Percentiles rank a stretch among this genome's conserved stretches.
These are phyloP conservation scores for Porites cylindrica DNA, from an alignment of 92 coral and sea anemone species.

Conservation along the genomic window DNA sequence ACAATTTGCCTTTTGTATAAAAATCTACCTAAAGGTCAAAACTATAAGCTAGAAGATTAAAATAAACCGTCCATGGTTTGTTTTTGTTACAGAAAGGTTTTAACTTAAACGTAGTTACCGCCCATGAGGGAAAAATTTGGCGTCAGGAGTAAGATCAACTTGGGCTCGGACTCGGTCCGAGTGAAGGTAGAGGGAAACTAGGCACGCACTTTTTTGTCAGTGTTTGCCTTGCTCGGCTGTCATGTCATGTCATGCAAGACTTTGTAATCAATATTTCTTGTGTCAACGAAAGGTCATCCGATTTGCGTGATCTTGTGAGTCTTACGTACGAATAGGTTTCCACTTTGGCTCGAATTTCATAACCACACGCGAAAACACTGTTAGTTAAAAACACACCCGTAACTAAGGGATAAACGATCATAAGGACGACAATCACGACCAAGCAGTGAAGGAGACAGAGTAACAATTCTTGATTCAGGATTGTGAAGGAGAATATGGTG, in stretches of 20 bases:
- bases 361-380: background rate
- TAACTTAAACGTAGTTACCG: background rate
- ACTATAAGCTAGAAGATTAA: background rate
- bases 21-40: constrained; percentile 3
- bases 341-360: background rate
- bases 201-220: background rate
- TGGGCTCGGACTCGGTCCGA: no score
- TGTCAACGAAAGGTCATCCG: constrained; percentile 50
- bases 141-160: background rate
- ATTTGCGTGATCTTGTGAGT: constrained; percentile 33
- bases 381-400: background rate
- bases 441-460: background rate
- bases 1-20: constrained; percentile 22
- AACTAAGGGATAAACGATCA: constrained; percentile 3
- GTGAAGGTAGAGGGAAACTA: no score
- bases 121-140: no score
- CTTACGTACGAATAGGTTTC: background rate
- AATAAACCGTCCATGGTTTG: background rate
- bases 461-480: background rate
- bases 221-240: background rate
- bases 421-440: background rate
- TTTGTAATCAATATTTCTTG: background rate
- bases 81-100: background rate
- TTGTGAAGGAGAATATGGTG: background rate
- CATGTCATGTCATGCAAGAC: constrained; percentile 20